Percentiles rank a stretch among this genome's conserved stretches.
phyloP scores from a whole-genome alignment of 2,888 invertebrate species.

The Eledone cirrhosa region DNA sequence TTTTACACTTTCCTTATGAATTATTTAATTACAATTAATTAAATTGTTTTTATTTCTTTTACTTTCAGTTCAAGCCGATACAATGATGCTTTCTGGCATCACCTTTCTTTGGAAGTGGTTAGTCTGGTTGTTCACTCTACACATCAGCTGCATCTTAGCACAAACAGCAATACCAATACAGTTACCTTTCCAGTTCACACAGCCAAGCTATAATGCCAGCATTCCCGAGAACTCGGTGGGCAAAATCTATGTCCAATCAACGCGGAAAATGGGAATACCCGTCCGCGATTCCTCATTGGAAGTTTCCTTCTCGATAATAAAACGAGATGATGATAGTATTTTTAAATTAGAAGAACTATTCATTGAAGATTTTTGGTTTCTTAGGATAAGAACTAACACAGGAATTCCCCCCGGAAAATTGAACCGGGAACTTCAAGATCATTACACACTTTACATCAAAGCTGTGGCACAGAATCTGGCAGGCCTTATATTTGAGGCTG shows the following conservation, averaged over 20 bases:
- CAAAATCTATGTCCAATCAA: slow-evolving; percentile 80
- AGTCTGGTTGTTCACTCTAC: slow-evolving; percentile 27
- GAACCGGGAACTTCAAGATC: slow-evolving; percentile 89
- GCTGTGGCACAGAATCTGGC: slow-evolving; percentile 71
- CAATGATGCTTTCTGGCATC: slow-evolving; percentile 3
- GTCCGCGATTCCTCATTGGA: slow-evolving; percentile 65
- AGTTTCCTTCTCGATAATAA: slow-evolving; percentile 85
- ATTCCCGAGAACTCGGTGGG: slow-evolving; percentile 69
- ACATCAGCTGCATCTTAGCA: slow-evolving; percentile 10
- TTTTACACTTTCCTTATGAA: neutral
- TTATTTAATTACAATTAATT: neutral
- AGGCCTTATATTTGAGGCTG: slow-evolving; percentile 53
- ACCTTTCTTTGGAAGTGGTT: slow-evolving; percentile 29
- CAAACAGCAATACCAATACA: slow-evolving; percentile 26
- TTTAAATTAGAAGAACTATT: slow-evolving; percentile 90
- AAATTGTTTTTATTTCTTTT: neutral
- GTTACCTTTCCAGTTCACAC: slow-evolving; percentile 55
- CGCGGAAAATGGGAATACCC: slow-evolving; percentile 81
- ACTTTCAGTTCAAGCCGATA: slow-evolving; percentile 1
- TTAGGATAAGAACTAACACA: slow-evolving; percentile 87
- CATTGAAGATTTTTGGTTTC: slow-evolving; percentile 94
- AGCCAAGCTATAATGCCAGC: slow-evolving; percentile 58
- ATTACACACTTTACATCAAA: slow-evolving; percentile 81
- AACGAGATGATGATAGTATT: slow-evolving; percentile 85
- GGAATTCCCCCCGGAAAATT: slow-evolving; percentile 82